Percentiles rank a stretch among this genome's conserved stretches.
Conservation (phyloP, 1,140 invertebrate species). For the Megalonaias nervosa region DNA sequence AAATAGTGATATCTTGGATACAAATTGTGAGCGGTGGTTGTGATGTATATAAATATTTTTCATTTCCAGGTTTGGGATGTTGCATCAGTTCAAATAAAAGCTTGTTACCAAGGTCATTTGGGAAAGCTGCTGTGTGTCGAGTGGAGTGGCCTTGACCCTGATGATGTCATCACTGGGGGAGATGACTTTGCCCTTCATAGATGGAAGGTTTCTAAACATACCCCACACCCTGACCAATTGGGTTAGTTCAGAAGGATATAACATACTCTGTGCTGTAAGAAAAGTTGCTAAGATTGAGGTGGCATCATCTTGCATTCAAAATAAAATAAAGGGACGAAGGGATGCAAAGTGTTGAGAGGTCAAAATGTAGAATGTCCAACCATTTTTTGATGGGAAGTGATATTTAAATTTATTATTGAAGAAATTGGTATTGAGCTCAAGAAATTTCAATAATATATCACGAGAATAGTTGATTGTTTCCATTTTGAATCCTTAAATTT, state of each 20-base stretch:
- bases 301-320: too few relatives aligned
- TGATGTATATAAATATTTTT: not conserved
- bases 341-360: too few relatives aligned
- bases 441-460: too few relatives aligned
- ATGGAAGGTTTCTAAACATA: constrained; percentile 74
- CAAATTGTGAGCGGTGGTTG: not conserved
- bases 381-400: too few relatives aligned
- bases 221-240: constrained; percentile 17
- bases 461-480: too few relatives aligned
- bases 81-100: constrained; percentile 73
- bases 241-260: not conserved
- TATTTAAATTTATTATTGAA: too few relatives aligned
- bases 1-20: not conserved
- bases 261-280: too few relatives aligned
- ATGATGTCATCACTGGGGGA: constrained; percentile 77
- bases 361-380: too few relatives aligned
- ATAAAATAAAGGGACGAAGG: too few relatives aligned
- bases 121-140: constrained; percentile 74
- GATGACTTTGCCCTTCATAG: constrained; percentile 76
- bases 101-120: constrained; percentile 74
- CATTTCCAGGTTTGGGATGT: constrained; percentile 81
- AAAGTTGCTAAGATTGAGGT: too few relatives aligned
- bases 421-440: too few relatives aligned
- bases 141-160: constrained; percentile 79
- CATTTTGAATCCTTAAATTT: too few relatives aligned